Conservation (phyloP, 2,888 invertebrate genomes). For the Pyrgus malvae region DNA sequence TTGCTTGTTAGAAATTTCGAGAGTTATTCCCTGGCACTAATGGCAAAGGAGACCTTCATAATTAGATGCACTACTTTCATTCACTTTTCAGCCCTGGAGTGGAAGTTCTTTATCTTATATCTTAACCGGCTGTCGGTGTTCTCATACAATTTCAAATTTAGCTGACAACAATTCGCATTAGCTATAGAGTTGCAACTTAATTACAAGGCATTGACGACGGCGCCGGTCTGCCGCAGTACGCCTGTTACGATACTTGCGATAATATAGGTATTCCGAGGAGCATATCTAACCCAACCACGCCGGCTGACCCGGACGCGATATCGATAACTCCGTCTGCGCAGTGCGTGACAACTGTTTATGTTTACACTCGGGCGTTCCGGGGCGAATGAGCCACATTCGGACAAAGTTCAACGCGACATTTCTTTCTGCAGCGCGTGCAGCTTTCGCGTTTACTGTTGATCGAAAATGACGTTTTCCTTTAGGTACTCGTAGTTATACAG, state of each 20-base stretch:
- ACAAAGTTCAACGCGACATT: constrained; percentile 28
- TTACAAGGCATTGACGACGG: constrained; percentile 22
- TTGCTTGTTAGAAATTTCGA: no score
- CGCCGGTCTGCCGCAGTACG: constrained; percentile 35
- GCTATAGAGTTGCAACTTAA: neutral
- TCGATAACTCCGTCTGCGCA: constrained; percentile 60
- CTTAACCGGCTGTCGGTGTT: no score
- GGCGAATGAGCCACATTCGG: constrained; percentile 28
- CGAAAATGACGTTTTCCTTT: no score
- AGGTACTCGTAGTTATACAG: no score
- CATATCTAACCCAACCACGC: constrained; percentile 45
- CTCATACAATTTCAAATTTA: no score
- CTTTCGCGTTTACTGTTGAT: constrained; percentile 9
- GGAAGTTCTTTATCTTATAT: no score
- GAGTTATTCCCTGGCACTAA: no score
- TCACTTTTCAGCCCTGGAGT: no score
- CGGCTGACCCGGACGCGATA: constrained; percentile 63
- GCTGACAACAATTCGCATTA: no score
- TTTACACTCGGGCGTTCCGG: constrained; percentile 50
- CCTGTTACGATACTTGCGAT: constrained; percentile 32
- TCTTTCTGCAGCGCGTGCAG: constrained; percentile 20
- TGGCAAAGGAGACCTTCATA: no score
- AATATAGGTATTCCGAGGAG: constrained; percentile 40
- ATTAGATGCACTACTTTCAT: no score
- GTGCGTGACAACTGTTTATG: constrained; percentile 60